Conservation (phyloP, 2,113 vertebrate genomes). For the Chiloscyllium plagiosum region DNA sequence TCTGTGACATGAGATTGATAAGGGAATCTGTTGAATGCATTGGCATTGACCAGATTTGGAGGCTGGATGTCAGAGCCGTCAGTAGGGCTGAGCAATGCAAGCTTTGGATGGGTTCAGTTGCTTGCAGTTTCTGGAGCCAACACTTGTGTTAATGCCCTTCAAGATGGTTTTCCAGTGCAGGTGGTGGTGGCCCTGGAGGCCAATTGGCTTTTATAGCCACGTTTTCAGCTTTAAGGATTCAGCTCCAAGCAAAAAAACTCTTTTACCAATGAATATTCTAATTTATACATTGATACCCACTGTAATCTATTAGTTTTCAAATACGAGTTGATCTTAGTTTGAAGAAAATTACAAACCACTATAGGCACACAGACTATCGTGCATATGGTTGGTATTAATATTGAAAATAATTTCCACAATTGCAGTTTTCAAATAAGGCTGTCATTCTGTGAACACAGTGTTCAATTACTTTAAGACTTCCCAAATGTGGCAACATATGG, state of each 20-base stretch:
- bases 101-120: neutral
- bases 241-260: neutral
- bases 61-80: too few relatives aligned
- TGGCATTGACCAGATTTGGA: too few relatives aligned
- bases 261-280: neutral
- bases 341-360: neutral
- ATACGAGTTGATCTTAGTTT: neutral
- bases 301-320: neutral
- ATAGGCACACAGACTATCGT: neutral
- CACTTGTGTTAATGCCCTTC: neutral
- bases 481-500: constrained; percentile 35
- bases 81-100: too few relatives aligned
- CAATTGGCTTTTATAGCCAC: neutral
- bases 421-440: constrained; percentile 14
- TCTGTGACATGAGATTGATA: too few relatives aligned
- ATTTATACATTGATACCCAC: neutral
- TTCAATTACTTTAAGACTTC: constrained; percentile 15
- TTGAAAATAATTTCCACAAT: neutral
- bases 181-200: too few relatives aligned
- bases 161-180: neutral
- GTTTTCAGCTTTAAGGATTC: neutral
- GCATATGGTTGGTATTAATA: neutral
- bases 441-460: constrained; percentile 2
- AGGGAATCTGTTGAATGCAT: too few relatives aligned
- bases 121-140: neutral